Evolutionary conservation across 2,797 vertebrate genomes (phyloP), one percentile per base, ranked within the genome.

Genomic region (Paratrypauchen microcephalus): DNA sequence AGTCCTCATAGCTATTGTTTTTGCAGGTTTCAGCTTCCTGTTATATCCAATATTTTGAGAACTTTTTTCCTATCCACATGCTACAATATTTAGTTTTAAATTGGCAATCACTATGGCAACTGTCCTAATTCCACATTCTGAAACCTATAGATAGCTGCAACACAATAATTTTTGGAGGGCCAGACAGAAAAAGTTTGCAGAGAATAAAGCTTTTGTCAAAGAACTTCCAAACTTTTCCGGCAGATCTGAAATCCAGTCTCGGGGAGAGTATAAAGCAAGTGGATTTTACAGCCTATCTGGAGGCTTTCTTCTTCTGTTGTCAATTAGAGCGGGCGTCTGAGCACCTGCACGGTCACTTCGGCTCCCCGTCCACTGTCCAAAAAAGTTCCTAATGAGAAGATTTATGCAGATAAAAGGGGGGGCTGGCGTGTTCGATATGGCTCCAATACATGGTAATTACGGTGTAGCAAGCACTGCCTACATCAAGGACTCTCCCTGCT

Each of bases 351-450:
- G 71, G 81, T 87, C 87, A 87, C 86, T 86, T 83, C 81, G 75
- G 86, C 83, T 70, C 73, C 45, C 19, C 61, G 75, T 77, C 77
- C 70, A 65, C 85, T 76, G 85, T 87, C 87, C 83, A 77, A 70
- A 79, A 79, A 77, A 58, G 77, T 78, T 86, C 84, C 82, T 90
- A 91, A 91, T 91, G 89, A 90, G 88, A 78, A 80, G 82, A 81
- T 90, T 90, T 90, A 84, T 89, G 83, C 55, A 73, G 79, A 87
- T 86, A 36, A 82, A 87, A 90, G 75, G 78, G 77, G 77, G 74
- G 85, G 71, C 79, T 65, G 84, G 73, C 61, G 58, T n/a, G 69
- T 63, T 72, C 74, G 81, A 81, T 78, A 76, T 60, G 75, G 73
- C 65, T 19, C 68, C 77, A 68, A 54, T 83, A 87, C 81, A 85